Conservation (phyloP, 2,888 invertebrate species). For the Volucella zonaria region DNA sequence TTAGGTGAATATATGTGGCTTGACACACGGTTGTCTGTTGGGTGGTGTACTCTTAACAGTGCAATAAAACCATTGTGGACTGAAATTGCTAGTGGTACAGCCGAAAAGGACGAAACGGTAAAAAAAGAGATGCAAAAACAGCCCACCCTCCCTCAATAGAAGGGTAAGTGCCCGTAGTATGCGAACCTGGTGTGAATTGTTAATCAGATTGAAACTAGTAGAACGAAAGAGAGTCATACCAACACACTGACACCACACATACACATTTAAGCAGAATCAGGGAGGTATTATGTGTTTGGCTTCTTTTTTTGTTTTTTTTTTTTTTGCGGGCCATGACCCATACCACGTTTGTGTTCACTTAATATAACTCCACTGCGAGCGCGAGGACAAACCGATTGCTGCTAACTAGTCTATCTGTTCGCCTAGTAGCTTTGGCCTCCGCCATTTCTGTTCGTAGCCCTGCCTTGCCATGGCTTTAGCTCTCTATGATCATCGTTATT, state of each 20-base stretch:
- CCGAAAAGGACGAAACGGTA: slow-evolving; percentile 27
- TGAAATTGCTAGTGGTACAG: slow-evolving; percentile 62
- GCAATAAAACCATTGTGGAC: slow-evolving; percentile 71
- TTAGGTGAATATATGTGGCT: slow-evolving; percentile 63
- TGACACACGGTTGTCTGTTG: slow-evolving; percentile 53
- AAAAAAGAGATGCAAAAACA: slow-evolving; percentile 1
- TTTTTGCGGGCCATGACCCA: slow-evolving; percentile 70
- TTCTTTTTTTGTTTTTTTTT: slow-evolving; percentile 47
- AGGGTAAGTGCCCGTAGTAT: slow-evolving; percentile 2
- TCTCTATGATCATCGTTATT: slow-evolving; percentile 28
- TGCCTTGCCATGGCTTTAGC: slow-evolving; percentile 21
- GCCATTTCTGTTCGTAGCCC: slow-evolving; percentile 61
- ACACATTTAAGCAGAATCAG: slow-evolving; percentile 13
- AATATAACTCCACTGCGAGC: slow-evolving; percentile 27
- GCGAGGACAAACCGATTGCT: slow-evolving; percentile 45
- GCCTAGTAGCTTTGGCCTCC: slow-evolving; percentile 72
- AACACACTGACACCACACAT: slow-evolving; percentile 22
- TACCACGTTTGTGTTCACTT: slow-evolving; percentile 60
- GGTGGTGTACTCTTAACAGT: slow-evolving; percentile 49
- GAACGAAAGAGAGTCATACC: slow-evolving; percentile 16
- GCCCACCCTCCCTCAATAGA: slow-evolving; percentile 10
- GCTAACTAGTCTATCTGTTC: slow-evolving; percentile 52
- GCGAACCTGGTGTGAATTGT: slow-evolving; percentile 70
- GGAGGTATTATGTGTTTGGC: slow-evolving; percentile 23
- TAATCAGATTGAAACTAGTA: slow-evolving; percentile 67